A percentile compares a stretch with the other conserved stretches of the same genome.
Evolutionary conservation across 2,888 invertebrate genomes (phyloP).

Genomic region (Acrobasis consociella): DNA sequence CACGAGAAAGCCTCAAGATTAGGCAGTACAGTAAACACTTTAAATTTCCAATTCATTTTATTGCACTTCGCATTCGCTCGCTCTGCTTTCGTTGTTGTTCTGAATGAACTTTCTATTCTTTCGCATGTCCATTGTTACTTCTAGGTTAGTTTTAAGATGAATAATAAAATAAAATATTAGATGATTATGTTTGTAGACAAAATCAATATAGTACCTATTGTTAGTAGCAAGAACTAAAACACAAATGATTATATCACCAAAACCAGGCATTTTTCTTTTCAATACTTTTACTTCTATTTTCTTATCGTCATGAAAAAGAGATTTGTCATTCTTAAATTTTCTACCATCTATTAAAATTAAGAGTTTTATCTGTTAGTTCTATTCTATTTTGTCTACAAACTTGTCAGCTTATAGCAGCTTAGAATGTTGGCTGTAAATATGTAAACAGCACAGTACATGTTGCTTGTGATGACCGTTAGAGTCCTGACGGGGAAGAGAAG

Average conservation of each 20-base stretch:
- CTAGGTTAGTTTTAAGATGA: constrained; percentile 24
- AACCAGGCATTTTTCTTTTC: too few species aligned
- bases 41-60: constrained; percentile 24
- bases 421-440: constrained; percentile 77
- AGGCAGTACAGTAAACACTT: neutral
- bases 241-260: neutral
- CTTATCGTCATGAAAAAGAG: too few species aligned
- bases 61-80: constrained; percentile 48
- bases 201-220: constrained; percentile 2
- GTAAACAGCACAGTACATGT: constrained; percentile 57
- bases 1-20: too few species aligned
- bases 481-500: constrained; percentile 92
- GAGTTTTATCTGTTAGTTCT: neutral
- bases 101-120: constrained; percentile 43
- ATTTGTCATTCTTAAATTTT: too few species aligned
- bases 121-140: constrained; percentile 48
- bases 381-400: constrained; percentile 42
- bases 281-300: too few species aligned
- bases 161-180: constrained; percentile 25
- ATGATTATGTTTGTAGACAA: constrained; percentile 39
- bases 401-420: constrained; percentile 63
- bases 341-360: too few species aligned
- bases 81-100: constrained; percentile 63
- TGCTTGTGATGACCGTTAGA: constrained; percentile 77
- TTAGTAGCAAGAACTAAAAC: neutral